These are phyloP conservation scores for Nycticryphes semicollaris DNA, from an alignment of 2,113 vertebrate species.

Conservation along the genomic window DNA sequence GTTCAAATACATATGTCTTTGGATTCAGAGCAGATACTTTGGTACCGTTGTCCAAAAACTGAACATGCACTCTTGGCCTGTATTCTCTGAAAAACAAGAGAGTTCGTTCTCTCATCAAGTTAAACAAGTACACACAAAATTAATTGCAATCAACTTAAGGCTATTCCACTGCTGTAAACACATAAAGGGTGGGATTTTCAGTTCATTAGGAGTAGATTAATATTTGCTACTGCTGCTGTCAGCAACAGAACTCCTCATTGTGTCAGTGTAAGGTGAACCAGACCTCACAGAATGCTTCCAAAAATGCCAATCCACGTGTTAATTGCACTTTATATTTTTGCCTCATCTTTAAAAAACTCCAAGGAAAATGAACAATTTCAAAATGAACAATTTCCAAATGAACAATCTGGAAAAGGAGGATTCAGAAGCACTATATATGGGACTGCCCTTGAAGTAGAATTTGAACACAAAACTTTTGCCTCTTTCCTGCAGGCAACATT, in stretches of 20 bases:
- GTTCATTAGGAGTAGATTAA: not conserved
- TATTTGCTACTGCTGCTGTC: not conserved
- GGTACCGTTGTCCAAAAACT: constrained; percentile 87
- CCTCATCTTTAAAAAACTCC: not conserved
- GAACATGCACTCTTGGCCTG: constrained; percentile 83
- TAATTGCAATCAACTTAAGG: not conserved
- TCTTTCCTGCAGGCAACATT: not conserved
- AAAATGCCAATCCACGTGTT: not conserved
- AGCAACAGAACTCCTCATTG: not conserved
- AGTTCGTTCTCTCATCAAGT: not conserved
- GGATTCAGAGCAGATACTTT: constrained; percentile 87
- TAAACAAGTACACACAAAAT: not conserved
- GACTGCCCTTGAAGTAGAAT: not conserved
- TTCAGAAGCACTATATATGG: not conserved
- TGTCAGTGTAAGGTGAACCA: not conserved
- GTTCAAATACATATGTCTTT: constrained; percentile 89
- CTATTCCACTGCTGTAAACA: not conserved
- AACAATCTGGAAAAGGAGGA: not conserved
- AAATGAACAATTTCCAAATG: not conserved
- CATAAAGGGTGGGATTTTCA: not conserved
- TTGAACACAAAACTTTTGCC: not conserved
- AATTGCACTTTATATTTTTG: not conserved
- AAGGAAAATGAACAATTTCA: not conserved
- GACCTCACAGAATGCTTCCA: not conserved
- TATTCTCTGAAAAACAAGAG: constrained; percentile 81